These are phyloP conservation scores for Ibycter americanus DNA, from an alignment of 2,797 vertebrate species.

Conservation along the genomic window DNA sequence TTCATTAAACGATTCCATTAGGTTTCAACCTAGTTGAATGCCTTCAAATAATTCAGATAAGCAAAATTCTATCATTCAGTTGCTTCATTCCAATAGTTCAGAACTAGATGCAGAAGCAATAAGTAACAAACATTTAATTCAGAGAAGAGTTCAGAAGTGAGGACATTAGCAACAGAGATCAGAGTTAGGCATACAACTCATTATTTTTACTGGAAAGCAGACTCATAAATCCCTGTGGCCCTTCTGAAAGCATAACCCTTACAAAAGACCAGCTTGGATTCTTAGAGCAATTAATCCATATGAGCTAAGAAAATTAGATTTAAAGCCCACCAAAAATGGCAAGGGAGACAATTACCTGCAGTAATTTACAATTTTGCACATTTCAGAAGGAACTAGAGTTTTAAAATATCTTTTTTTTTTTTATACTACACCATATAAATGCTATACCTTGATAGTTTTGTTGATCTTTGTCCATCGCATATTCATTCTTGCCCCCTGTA, in stretches of 20 bases:
- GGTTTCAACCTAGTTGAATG: conserved; percentile 52
- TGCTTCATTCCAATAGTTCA: conserved; percentile 24
- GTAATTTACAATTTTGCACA: background rate
- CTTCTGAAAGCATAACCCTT: background rate
- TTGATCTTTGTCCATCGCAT: conserved; percentile 75
- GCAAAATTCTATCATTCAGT: background rate
- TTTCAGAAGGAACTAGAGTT: background rate
- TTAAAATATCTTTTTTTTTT: background rate
- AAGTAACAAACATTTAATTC: conserved; percentile 9
- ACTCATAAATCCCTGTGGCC: conserved; percentile 22
- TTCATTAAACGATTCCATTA: conserved; percentile 31
- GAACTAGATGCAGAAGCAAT: background rate
- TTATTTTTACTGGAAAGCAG: conserved; percentile 31
- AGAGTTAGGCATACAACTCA: background rate
- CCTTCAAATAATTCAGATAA: conserved; percentile 49
- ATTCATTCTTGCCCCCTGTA: conserved; percentile 80
- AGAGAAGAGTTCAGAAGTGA: background rate
- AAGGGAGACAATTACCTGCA: background rate
- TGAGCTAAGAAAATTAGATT: conserved; percentile 22
- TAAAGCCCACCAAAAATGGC: background rate
- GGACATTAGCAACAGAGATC: background rate
- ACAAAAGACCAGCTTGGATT: background rate
- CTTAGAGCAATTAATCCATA: conserved; percentile 72
- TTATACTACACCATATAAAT: background rate
- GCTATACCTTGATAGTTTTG: conserved; percentile 81